Base-by-base conservation (phyloP, 2,113 vertebrate genomes). In the rabbit (Oryctolagus cuniculus) region DNA sequence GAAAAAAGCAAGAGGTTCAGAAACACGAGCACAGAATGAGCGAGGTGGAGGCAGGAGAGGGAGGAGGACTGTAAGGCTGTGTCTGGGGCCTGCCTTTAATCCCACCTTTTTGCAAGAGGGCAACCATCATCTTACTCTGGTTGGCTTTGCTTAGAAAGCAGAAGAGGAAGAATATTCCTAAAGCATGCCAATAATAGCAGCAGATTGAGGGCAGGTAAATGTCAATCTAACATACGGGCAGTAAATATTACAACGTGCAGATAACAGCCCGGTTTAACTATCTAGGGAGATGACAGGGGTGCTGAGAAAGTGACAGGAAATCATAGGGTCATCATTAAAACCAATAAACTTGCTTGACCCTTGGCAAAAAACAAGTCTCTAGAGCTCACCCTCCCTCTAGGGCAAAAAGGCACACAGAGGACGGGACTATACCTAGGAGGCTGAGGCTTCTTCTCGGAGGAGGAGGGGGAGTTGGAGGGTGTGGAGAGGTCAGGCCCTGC, bases 371-470 rank as follows among this genome's bases (percentile, higher is more conserved):
- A 78, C n/a, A 89, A 73, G 24, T 81, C 12, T 16, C 55, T 25
- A 74, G 58, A 85, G 64, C 10, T 66, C 51, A 72, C 3, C 85
- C 97, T 34, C 75, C 73, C 80, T 55, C 44, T 1, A 2, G 1
- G 0, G 79, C 53, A 92, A 27, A 0, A 79, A 38, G 38, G 89
- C 6, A 53, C 38, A 79, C 70, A 84, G 15, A 4, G 0, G 66
- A 67, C 22, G 36, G 87, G 27, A 80, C 34, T 70, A 83, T 99
- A 99, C 99, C 99, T 97, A 99, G 97, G 95, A 99, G 98, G 97
- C 99, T 99, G 98, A 99, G 99, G 98, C 99, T 99, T 92, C 99
- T 98, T 61, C 99, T 99, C 0, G 99, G 99, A 27, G 99, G 99
- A 73, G 99, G 99, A 0, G 99, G 99, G 0, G 99, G 99, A 16